Conservation (phyloP, 1,140 invertebrate species). For the Asbolus verrucosus region DNA sequence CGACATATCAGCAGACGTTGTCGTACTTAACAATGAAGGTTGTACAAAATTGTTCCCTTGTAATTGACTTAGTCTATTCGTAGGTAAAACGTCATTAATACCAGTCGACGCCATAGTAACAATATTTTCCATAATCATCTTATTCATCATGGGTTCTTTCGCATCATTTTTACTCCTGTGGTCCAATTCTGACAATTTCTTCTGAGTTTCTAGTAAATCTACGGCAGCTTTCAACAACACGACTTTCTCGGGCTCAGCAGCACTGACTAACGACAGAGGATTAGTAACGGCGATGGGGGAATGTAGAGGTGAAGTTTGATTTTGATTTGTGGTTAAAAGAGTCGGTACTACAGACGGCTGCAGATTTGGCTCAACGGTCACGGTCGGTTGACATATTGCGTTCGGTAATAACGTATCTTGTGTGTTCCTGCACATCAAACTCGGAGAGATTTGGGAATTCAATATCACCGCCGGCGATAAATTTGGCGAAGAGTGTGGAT, state of each 20-base stretch:
- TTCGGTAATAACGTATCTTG: slow-evolving; percentile 63
- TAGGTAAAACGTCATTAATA: slow-evolving; percentile 33
- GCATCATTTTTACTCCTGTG: slow-evolving; percentile 17
- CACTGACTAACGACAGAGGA: slow-evolving; percentile 12
- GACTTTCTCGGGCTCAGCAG: slow-evolving; percentile 75
- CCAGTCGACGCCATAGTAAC: slow-evolving; percentile 34
- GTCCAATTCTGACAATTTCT: slow-evolving; percentile 57
- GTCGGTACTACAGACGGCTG: slow-evolving; percentile 49
- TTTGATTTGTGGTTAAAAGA: slow-evolving; percentile 56
- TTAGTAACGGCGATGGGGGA: slow-evolving; percentile 43
- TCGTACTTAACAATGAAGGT: slow-evolving; percentile 33
- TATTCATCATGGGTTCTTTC: slow-evolving; percentile 44
- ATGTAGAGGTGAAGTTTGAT: slow-evolving; percentile 56
- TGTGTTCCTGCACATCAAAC: slow-evolving; percentile 66
- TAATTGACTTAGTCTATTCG: slow-evolving; percentile 49
- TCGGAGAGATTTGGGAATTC: slow-evolving; percentile 72
- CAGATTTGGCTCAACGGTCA: slow-evolving; percentile 43
- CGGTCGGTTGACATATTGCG: slow-evolving; percentile 50
- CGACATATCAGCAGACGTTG: neutral
- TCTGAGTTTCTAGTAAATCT: slow-evolving; percentile 68
- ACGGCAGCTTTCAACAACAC: slow-evolving; percentile 75
- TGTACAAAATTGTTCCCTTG: slow-evolving; percentile 55
- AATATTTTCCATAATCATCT: slow-evolving; percentile 45
- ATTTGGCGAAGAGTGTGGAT: slow-evolving; percentile 64
- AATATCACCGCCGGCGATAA: slow-evolving; percentile 72